Evolutionary conservation across 2,113 vertebrate genomes (phyloP).

Genomic region (Copsychus sechellarum): DNA sequence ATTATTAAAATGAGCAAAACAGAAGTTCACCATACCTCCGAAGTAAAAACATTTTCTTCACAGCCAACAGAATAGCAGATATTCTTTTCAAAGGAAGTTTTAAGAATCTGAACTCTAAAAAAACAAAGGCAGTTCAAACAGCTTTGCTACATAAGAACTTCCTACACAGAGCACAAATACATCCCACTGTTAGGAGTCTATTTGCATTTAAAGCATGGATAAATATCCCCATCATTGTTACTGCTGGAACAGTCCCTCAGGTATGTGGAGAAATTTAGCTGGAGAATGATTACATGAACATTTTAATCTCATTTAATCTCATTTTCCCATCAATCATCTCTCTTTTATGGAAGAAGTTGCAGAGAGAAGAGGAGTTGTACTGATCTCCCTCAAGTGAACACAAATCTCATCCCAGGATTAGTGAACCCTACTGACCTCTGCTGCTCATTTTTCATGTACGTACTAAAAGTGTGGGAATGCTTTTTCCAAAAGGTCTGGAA

Average conservation of each 20-base stretch:
- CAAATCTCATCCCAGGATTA: not conserved
- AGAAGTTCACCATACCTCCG: constrained; percentile 66
- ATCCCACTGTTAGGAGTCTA: not conserved
- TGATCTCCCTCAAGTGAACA: not conserved
- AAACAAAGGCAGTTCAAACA: constrained; percentile 20
- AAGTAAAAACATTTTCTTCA: constrained; percentile 70
- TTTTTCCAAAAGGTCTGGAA: constrained; percentile 74
- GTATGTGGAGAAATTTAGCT: not conserved
- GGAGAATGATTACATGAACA: not conserved
- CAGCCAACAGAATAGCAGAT: constrained; percentile 39
- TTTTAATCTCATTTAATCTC: not conserved
- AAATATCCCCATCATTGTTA: not conserved
- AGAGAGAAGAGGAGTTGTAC: not conserved
- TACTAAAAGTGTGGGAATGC: constrained; percentile 54
- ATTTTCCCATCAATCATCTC: not conserved
- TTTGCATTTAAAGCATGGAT: not conserved
- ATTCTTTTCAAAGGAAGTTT: constrained; percentile 72
- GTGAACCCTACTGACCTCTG: constrained; percentile 71
- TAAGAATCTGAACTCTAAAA: constrained; percentile 72
- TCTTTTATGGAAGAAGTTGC: not conserved
- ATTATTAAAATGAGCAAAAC: not conserved
- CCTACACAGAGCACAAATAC: not conserved
- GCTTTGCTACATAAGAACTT: not conserved
- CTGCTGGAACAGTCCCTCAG: not conserved
- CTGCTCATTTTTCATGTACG: constrained; percentile 68